Base-by-base conservation (phyloP, 2,113 vertebrate species). In the Catharus fuscescens region DNA sequence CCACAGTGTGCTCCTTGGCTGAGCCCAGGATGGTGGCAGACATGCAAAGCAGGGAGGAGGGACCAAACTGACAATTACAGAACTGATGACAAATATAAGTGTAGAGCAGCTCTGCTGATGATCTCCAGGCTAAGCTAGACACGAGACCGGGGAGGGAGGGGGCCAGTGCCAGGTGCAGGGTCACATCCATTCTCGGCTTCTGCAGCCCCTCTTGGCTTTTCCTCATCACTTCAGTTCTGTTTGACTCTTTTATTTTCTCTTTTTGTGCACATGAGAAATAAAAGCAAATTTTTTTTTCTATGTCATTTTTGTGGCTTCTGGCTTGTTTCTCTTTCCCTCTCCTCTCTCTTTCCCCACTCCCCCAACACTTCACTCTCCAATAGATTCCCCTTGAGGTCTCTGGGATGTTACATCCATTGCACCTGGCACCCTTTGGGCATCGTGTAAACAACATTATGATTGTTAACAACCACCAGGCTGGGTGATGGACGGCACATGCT, bases 251-350 rank as follows among this genome's bases (percentile, higher is more conserved):
- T 96, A 25, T 96, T 94, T 97, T 97, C 97, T 98, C 96, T 98
- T 97, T 96, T 97, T 95, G 98, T 98, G 98, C 98, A 98, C 98
- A 98, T 98, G 96, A 98, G 95, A 98, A 99, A 99, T 99, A 98
- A 98, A 99, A 99, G 97, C 98, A 98, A 98, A 69, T 45, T 95
- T 92, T 93, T 98, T 98, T 96, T 99, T 98, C 96, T 98, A 98
- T 98, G 98, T 98, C 98, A 98, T 96, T 96, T 95, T 95, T 69
- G 89, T 91, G 93, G 93, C 88, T 91, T 88, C 92, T 94, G 95
- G 97, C 97, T 97, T 86, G 54, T 88, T 95, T 93, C 48, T 97
- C 60, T 66, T 83, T 80, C 44, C 38, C 18, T 44, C 31, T 80
- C n/a, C 48, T 86, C 54, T 65, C 65, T 67, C 32, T 48, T 50